Conservation (phyloP, 1,140 invertebrate species). For the Drosophila setifemur region DNA sequence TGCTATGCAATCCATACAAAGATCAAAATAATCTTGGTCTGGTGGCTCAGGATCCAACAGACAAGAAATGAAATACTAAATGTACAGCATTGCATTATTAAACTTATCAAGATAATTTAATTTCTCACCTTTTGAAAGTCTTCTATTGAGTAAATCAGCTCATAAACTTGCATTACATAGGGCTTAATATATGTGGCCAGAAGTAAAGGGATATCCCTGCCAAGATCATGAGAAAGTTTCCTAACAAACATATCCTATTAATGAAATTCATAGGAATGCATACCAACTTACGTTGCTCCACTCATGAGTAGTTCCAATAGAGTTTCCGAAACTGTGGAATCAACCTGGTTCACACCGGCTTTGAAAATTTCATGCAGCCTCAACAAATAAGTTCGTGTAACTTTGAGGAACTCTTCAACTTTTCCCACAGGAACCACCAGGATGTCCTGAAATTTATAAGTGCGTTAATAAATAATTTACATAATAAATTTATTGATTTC, state of each 20-base stretch:
- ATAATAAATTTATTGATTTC: not conserved
- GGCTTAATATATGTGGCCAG: conserved; percentile 28
- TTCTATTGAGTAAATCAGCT: conserved; percentile 29
- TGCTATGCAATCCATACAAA: conserved; percentile 43
- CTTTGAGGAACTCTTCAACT: conserved; percentile 27
- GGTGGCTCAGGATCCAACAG: not conserved
- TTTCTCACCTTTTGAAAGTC: conserved; percentile 42
- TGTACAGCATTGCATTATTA: not conserved
- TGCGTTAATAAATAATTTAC: not conserved
- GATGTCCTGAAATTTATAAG: conserved; percentile 9
- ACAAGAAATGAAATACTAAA: conserved; percentile 6
- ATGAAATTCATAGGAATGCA: not conserved
- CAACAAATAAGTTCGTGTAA: conserved; percentile 20
- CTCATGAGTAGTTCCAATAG: conserved; percentile 23
- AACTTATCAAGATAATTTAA: too few species aligned
- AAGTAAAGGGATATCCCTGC: conserved; percentile 5
- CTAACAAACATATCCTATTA: too few species aligned
- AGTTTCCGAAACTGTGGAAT: conserved; percentile 5
- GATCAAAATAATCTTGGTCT: conserved; percentile 3
- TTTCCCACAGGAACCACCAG: conserved; percentile 2
- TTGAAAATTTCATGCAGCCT: conserved; percentile 42
- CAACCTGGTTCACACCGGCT: conserved; percentile 4
- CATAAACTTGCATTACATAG: conserved; percentile 14
- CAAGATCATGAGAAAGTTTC: not conserved
- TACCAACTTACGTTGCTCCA: conserved; percentile 20